These are phyloP conservation scores for Parthenolecanium corni DNA, from an alignment of 2,888 invertebrate genomes.

Conservation along the genomic window DNA sequence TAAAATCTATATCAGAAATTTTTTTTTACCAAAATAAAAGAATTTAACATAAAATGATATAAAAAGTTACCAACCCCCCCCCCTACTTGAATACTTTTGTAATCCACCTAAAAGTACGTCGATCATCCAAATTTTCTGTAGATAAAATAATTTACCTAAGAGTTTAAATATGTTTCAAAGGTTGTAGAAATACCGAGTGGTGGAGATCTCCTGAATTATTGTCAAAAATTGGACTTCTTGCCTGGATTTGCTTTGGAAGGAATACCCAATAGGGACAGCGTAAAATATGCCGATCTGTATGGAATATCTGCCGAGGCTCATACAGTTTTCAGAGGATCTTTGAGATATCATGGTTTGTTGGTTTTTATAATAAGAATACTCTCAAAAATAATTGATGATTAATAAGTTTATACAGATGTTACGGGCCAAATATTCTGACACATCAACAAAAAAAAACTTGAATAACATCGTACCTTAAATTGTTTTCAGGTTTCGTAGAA, in stretches of 20 bases:
- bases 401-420: not conserved
- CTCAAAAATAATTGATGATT: no score
- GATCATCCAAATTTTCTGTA: no score
- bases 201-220: constrained; percentile 75
- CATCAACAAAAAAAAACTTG: not conserved
- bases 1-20: no score
- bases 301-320: constrained; percentile 70
- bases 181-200: constrained; percentile 79
- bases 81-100: no score
- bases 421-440: not conserved
- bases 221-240: constrained; percentile 71
- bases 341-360: constrained; percentile 64
- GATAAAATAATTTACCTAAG: no score
- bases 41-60: no score
- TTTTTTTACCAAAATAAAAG: no score
- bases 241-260: constrained; percentile 96
- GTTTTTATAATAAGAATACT: not conserved
- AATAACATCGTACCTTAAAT: not conserved
- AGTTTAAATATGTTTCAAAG: no score
- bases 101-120: no score
- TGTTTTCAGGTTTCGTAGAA: constrained; percentile 62
- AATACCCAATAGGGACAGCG: constrained; percentile 92
- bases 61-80: no score
- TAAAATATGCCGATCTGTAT: constrained; percentile 73
- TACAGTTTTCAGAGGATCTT: constrained; percentile 85